A percentile compares a stretch with the other conserved stretches of the same genome.
phyloP scores from a whole-genome alignment of 1,140 invertebrate genomes.

The Hetaerina americana region DNA sequence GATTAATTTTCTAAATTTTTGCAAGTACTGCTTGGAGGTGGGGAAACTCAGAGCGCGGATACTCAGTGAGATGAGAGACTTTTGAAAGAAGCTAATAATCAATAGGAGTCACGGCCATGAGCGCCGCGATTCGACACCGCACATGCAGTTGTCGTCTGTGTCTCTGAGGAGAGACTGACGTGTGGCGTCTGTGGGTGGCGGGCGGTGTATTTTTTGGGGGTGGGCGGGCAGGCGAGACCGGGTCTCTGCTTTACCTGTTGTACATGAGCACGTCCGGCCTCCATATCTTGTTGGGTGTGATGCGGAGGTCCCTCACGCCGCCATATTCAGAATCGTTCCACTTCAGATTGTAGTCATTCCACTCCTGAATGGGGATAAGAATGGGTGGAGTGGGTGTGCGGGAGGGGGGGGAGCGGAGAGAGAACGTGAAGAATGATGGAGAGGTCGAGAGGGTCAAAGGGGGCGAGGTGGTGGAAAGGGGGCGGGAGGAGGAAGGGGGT shows the following conservation, averaged over 20 bases:
- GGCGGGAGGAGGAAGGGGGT: constrained; percentile 9
- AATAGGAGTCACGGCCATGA: no score
- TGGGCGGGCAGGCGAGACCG: no score
- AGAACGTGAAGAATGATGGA: constrained; percentile 6
- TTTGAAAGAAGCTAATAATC: no score
- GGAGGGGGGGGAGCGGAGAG: not conserved
- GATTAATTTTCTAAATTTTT: no score
- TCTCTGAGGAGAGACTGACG: no score
- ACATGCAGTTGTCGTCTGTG: no score
- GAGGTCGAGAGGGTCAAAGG: not conserved
- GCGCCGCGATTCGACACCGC: no score
- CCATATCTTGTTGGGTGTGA: constrained; percentile 93
- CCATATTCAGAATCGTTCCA: constrained; percentile 96
- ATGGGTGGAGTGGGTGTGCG: not conserved
- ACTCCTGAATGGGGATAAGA: constrained; percentile 54
- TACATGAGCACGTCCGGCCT: constrained; percentile 99
- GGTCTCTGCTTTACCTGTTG: constrained; percentile 63
- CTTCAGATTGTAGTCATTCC: constrained; percentile 95
- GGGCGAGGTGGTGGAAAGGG: not conserved
- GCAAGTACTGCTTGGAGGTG: no score
- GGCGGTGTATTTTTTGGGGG: no score
- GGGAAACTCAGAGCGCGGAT: no score
- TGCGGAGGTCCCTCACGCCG: constrained; percentile 88
- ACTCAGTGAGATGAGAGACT: no score
- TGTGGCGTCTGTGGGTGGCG: no score